A percentile compares a stretch with the other conserved stretches of the same genome.
phyloP scores from a whole-genome alignment of 1,140 invertebrate genomes.

The Drosophila sulfurigaster region DNA sequence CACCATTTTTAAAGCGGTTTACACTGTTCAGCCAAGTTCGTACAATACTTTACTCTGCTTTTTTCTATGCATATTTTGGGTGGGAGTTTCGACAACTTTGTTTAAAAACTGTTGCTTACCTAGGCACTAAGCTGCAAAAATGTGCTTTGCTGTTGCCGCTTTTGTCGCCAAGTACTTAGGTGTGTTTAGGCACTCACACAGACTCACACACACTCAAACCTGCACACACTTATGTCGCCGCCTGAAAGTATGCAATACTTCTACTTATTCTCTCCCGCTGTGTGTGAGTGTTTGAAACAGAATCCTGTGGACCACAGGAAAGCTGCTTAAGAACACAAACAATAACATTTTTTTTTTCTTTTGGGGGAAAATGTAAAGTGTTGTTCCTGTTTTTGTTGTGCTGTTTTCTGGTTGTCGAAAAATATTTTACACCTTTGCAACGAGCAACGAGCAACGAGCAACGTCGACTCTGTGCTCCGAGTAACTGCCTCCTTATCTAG shows the following conservation, averaged over 20 bases:
- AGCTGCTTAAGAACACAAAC: conserved; percentile 77
- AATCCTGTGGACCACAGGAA: conserved; percentile 51
- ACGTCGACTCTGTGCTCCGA: conserved; percentile 21
- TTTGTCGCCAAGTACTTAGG: conserved; percentile 29
- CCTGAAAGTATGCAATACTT: conserved; percentile 75
- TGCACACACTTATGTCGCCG: conserved; percentile 17
- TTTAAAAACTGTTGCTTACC: conserved; percentile 55
- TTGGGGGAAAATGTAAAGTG: conserved; percentile 53
- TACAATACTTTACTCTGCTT: too few species aligned
- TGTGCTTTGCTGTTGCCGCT: conserved; percentile 38
- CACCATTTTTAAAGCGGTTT: not conserved
- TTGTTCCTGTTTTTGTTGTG: conserved; percentile 56
- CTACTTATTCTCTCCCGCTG: conserved; percentile 40
- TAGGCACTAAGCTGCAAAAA: conserved; percentile 51
- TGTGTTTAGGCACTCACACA: conserved; percentile 8
- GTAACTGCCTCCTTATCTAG: conserved; percentile 65
- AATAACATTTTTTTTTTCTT: conserved; percentile 37
- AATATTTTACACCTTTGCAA: conserved; percentile 80
- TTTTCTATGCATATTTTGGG: conserved; percentile 28
- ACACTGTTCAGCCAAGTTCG: conserved; percentile 24
- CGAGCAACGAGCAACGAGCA: conserved; percentile 59
- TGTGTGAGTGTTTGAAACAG: conserved; percentile 47
- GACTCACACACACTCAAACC: not conserved
- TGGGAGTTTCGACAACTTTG: conserved; percentile 13
- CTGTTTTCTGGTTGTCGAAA: conserved; percentile 47